These are phyloP conservation scores for Pherbina coryleti DNA, from an alignment of 2,888 invertebrate species.

Conservation along the genomic window DNA sequence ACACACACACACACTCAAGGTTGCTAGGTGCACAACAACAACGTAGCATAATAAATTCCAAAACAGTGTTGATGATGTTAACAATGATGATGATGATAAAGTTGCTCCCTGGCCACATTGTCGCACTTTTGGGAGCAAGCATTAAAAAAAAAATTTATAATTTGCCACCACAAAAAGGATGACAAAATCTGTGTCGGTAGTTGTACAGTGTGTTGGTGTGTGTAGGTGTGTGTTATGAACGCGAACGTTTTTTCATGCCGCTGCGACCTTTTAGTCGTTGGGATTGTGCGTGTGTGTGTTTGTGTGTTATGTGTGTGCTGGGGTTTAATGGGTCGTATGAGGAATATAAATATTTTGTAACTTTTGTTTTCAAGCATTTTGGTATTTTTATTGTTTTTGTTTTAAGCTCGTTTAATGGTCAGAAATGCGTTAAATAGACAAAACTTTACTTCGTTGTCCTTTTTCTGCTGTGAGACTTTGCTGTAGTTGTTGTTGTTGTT, in stretches of 20 bases:
- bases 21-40: slow-evolving; percentile 24
- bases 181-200: slow-evolving; percentile 8
- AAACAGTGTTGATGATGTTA: slow-evolving; percentile 6
- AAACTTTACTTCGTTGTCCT: not conserved
- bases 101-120: slow-evolving; percentile 19
- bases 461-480: not conserved
- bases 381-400: slow-evolving; percentile 16
- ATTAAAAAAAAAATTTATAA: slow-evolving; percentile 17
- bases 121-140: slow-evolving; percentile 13
- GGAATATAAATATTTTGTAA: slow-evolving; percentile 51
- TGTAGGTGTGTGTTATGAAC: not conserved
- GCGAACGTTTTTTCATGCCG: not conserved
- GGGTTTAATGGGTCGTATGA: slow-evolving; percentile 59
- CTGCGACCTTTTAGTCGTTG: not conserved
- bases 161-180: slow-evolving; percentile 11
- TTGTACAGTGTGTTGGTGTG: not conserved
- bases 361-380: slow-evolving; percentile 21
- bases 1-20: slow-evolving; percentile 2
- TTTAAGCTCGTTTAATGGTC: slow-evolving; percentile 22
- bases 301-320: slow-evolving; percentile 8
- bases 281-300: slow-evolving; percentile 3
- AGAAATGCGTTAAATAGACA: slow-evolving; percentile 22
- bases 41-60: not conserved
- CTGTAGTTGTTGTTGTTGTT: not conserved
- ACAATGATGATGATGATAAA: slow-evolving; percentile 18